A percentile compares a stretch with the other conserved stretches of the same genome.
Conservation (phyloP, 1,140 invertebrate genomes). For the Tetramorium alpestre region DNA sequence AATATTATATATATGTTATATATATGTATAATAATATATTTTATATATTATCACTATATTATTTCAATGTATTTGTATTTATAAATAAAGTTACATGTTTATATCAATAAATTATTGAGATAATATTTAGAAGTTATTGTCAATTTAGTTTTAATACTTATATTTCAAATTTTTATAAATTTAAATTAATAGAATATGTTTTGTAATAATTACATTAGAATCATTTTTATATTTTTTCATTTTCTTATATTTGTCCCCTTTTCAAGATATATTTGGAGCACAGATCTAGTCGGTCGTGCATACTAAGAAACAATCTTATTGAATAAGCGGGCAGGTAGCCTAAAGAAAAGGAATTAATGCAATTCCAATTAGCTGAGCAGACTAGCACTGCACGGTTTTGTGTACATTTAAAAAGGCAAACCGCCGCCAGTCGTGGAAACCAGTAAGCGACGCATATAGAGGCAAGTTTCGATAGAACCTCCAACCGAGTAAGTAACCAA, state of each 20-base stretch:
- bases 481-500: conserved; percentile 58
- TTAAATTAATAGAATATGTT: not conserved
- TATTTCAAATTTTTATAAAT: not conserved
- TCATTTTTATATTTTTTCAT: not conserved
- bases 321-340: conserved; percentile 44
- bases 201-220: not conserved
- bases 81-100: not conserved
- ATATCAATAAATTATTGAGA: not conserved
- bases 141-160: not conserved
- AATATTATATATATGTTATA: too few species aligned
- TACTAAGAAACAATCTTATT: conserved; percentile 69
- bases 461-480: conserved; percentile 61
- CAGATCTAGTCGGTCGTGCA: conserved; percentile 50
- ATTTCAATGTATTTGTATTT: not conserved
- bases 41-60: not conserved
- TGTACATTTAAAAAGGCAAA: conserved; percentile 71
- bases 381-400: conserved; percentile 67
- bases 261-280: conserved; percentile 50
- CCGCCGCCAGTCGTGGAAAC: conserved; percentile 62
- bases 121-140: not conserved
- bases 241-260: conserved; percentile 17
- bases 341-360: conserved; percentile 76
- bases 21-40: too few species aligned
- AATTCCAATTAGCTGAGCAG: conserved; percentile 76
- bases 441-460: conserved; percentile 54